These are phyloP conservation scores for Mohoua ochrocephala DNA, from an alignment of 2,113 vertebrate genomes.

Conservation along the genomic window DNA sequence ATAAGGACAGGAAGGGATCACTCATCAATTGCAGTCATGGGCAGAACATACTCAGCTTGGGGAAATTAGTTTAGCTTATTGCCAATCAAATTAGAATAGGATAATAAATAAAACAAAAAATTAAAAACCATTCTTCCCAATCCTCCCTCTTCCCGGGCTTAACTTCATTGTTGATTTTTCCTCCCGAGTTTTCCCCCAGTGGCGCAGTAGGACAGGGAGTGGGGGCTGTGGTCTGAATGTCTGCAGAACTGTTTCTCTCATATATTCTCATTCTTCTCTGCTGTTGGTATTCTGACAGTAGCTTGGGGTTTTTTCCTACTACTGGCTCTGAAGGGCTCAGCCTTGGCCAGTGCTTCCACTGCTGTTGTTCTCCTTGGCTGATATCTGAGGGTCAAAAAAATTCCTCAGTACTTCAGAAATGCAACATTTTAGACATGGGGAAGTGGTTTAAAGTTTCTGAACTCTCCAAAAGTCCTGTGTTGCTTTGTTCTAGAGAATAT, in stretches of 20 bases:
- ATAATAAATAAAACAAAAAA: background rate
- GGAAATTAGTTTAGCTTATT: background rate
- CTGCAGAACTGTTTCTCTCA: background rate
- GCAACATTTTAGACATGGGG: background rate
- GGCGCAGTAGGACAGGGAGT: background rate
- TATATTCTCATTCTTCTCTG: background rate
- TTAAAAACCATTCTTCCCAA: background rate
- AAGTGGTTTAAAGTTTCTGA: background rate
- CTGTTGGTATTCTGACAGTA: background rate
- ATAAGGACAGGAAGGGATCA: background rate
- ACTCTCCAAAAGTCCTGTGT: background rate
- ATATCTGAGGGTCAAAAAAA: background rate
- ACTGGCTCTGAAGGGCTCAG: background rate
- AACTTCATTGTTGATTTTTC: background rate
- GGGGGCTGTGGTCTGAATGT: background rate
- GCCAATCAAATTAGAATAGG: background rate
- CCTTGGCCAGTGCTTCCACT: background rate
- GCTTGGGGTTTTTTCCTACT: fast-evolving
- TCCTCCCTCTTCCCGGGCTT: background rate
- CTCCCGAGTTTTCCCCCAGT: background rate
- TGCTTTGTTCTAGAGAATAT: background rate
- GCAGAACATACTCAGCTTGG: background rate
- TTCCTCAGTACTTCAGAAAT: background rate
- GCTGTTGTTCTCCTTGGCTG: no score
- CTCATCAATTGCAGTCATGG: background rate